Conservation (phyloP, 2,888 invertebrate genomes). For the Protodeltote pygarga region DNA sequence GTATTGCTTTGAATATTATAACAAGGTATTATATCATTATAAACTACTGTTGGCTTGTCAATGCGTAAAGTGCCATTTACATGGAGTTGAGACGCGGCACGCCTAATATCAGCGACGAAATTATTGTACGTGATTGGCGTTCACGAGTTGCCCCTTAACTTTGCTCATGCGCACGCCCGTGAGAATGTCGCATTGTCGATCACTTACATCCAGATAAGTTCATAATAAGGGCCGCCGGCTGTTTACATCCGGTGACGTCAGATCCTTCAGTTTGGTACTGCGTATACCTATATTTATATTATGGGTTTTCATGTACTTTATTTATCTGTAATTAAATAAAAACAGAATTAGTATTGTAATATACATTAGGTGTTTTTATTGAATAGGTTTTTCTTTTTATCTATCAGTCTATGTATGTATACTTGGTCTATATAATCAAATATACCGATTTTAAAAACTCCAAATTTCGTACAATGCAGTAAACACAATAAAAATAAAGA, state of each 20-base stretch:
- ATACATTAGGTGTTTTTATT: too few relatives aligned
- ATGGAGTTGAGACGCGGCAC: not conserved
- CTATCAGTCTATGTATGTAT: too few relatives aligned
- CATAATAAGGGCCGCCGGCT: not conserved
- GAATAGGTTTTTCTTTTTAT: too few relatives aligned
- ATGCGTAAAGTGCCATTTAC: not conserved
- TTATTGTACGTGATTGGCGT: slow-evolving; percentile 64
- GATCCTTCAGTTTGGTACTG: not conserved
- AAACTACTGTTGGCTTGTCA: not conserved
- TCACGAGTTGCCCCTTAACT: slow-evolving; percentile 66
- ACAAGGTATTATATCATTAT: not conserved
- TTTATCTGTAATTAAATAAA: too few relatives aligned
- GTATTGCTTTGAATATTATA: too few relatives aligned
- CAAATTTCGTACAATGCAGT: not conserved
- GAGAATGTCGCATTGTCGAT: slow-evolving; percentile 52
- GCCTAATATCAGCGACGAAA: slow-evolving; percentile 33
- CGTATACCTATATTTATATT: too few relatives aligned
- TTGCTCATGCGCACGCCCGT: slow-evolving; percentile 63
- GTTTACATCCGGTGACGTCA: slow-evolving; percentile 1
- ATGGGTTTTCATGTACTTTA: too few relatives aligned
- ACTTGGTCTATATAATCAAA: too few relatives aligned
- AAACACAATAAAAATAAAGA: slow-evolving; percentile 6
- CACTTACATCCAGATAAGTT: slow-evolving; percentile 22
- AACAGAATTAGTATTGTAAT: too few relatives aligned
- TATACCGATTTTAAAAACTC: too few relatives aligned